These are phyloP conservation scores for Acronicta alni DNA, from an alignment of 2,888 invertebrate genomes.

Conservation along the genomic window DNA sequence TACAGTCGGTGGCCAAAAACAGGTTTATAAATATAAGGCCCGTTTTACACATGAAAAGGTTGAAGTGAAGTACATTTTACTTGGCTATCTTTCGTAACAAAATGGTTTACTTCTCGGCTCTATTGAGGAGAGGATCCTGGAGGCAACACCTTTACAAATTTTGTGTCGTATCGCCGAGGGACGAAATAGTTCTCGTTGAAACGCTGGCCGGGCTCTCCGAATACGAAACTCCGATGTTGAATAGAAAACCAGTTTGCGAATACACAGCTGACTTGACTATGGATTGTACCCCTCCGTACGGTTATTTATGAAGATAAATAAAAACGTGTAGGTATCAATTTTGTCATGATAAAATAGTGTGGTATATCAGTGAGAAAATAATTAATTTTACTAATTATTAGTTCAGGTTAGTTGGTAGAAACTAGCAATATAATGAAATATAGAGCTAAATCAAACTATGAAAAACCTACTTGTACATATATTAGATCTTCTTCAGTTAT, in stretches of 20 bases:
- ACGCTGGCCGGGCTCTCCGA: conserved; percentile 59
- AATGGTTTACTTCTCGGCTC: conserved; percentile 59
- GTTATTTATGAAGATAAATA: conserved; percentile 31
- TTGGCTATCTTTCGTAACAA: conserved; percentile 41
- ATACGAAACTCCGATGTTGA: conserved; percentile 62
- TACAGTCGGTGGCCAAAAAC: conserved; percentile 25
- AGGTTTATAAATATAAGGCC: conserved; percentile 49
- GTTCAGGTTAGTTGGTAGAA: no score
- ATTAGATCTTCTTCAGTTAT: conserved; percentile 6
- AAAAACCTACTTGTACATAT: background rate
- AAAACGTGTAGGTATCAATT: background rate
- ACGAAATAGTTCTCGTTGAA: conserved; percentile 60
- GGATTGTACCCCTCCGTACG: conserved; percentile 15
- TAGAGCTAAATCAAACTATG: background rate
- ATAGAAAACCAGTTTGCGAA: conserved; percentile 65
- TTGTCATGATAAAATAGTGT: background rate
- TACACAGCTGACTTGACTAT: conserved; percentile 48
- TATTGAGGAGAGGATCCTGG: conserved; percentile 54
- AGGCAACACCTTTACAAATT: conserved; percentile 70
- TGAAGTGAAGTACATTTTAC: conserved; percentile 30
- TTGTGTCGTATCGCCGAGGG: conserved; percentile 66
- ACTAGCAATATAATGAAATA: background rate
- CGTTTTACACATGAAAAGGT: conserved; percentile 41
- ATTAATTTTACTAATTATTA: background rate
- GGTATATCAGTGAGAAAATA: background rate